Base-by-base conservation (phyloP, 2,113 vertebrate genomes). In the Anarrhichthys ocellatus region DNA sequence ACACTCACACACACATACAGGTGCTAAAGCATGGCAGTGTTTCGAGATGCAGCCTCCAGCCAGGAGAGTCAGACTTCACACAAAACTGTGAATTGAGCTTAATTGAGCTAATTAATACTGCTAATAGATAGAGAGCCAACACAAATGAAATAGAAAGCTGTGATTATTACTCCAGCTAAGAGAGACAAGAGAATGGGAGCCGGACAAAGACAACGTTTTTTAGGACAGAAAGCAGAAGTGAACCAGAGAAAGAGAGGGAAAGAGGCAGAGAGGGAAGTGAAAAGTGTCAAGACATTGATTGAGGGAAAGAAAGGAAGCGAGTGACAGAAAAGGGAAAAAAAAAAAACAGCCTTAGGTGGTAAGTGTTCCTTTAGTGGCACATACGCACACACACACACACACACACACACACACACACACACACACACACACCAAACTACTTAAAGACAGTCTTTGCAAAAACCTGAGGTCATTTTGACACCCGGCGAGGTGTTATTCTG, bases 381-480 rank as follows among this genome's bases (percentile, higher is more conserved):
- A 76, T n/a, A 61, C 29, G 68, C 66, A 54, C 58, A 61, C 68
- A 73, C 48, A 74, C 24, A 48, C 17, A 38, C 36, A 36, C 36
- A 52, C 59, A 32, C 59, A 38, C 20, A 1, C 29, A 36, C 32
- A 61, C 34, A 46, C 42, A 38, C 65, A 64, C 62, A 56, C 29
- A 73, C 62, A 48, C 44, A 62, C 64, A 75, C 59, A 75, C n/a
- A 44, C 15, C 32, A 42, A 70, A 73, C 54, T 78, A 81, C 29
- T 78, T 85, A 74, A 61, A 82, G 58, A 81, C 63, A 72, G 74
- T 80, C 38, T 48, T 44, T 83, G 48, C 44, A 63, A 84, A 61
- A 73, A 85, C 83, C 88, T 58, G 17, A 81, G 87, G 87, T 90
- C 86, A 83, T 83, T 62, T 71, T 88, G 77, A 88, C 87, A 89